Base-by-base conservation (phyloP, 2,113 vertebrate species). In the Podarcis muralis region DNA sequence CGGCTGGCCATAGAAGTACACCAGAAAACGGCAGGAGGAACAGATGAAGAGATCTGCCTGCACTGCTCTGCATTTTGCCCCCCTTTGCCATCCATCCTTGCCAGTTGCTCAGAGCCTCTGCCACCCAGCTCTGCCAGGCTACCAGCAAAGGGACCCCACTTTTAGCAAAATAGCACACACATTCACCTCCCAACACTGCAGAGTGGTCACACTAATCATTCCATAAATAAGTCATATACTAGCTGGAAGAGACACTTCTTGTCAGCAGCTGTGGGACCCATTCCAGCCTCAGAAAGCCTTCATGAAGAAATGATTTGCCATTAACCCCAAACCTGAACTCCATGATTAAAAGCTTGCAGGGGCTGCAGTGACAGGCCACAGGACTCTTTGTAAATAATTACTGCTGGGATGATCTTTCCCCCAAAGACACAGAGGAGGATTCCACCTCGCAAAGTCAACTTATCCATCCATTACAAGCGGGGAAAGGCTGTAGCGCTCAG, bases 251-350 rank as follows among this genome's bases (percentile, higher is more conserved):
- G 87, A 72, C 93, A 89, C 91, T 93, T n/a, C 84, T 82, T 66
- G 87, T 88, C 93, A 93, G 77, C 91, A 93, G 93, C 95, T 91
- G 87, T 84, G 85, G 93, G 94, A 94, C 92, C 7, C 16, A 66
- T 83, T 87, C 84, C 92, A 94, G 92, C 90, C 90, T 89, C 81
- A 23, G 57, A 65, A 81, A 92, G 94, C 90, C 84, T 90, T 87
- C 84, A 37, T 6, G 86, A 89, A 90, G 93, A 93, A 93, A 90
- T 87, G 91, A 94, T 93, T 93, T 94, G 93, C 93, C 93, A 95
- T 96, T 96, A 95, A 94, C 92, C 93, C 93, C 92, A 83, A 72
- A 91, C 6, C 48, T 92, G 93, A 95, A 94, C 94, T 85, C 92
- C 57, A 81, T 48, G 86, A 94, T 93, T 93, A 91, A 91, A 95